Percentiles rank a stretch among this genome's conserved stretches.
phyloP scores from a whole-genome alignment of 35 echinoderm and acorn worm genomes.

The Ophiothrix spiculata region DNA sequence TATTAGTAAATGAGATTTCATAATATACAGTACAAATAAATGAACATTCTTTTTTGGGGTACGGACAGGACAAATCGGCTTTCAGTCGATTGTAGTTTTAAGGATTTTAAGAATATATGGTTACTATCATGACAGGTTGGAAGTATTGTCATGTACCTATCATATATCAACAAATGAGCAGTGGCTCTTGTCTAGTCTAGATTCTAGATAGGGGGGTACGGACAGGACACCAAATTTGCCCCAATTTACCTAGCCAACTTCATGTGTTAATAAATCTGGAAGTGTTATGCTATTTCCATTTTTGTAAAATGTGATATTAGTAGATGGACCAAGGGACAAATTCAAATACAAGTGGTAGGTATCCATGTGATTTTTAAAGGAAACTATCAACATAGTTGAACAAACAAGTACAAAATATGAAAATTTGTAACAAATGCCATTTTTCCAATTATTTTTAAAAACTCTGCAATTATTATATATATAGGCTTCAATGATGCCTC shows the following conservation, averaged over 20 bases:
- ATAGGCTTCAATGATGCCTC: too few species aligned
- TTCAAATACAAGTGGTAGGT: neutral
- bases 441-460: too few species aligned
- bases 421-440: too few species aligned
- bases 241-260: neutral
- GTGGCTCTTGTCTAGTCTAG: neutral
- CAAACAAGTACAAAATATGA: too few species aligned
- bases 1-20: too few species aligned
- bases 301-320: neutral
- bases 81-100: too few species aligned
- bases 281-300: neutral
- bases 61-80: too few species aligned
- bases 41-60: too few species aligned
- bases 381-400: too few species aligned
- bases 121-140: constrained; percentile 15
- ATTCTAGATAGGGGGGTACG: neutral
- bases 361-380: neutral
- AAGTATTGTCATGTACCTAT: neutral
- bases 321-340: neutral
- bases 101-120: too few species aligned
- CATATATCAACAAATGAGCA: neutral
- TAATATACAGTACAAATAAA: too few species aligned
- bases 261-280: neutral
- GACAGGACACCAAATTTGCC: neutral
- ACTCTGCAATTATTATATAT: too few species aligned